These are phyloP conservation scores for Vollenhovia emeryi DNA, from an alignment of 1,140 invertebrate genomes.

Conservation along the genomic window DNA sequence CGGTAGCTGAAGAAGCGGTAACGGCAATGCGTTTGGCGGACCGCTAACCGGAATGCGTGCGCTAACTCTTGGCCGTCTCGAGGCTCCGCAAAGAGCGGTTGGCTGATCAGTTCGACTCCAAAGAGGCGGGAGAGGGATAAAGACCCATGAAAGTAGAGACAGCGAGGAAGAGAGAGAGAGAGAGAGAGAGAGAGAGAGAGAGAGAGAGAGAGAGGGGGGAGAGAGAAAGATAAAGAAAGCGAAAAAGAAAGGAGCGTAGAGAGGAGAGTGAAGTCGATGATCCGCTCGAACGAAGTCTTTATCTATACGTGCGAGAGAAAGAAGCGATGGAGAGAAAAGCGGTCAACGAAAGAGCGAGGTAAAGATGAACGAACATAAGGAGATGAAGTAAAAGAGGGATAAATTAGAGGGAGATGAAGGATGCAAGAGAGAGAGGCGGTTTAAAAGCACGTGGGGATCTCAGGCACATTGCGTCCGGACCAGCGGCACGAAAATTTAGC, in stretches of 20 bases:
- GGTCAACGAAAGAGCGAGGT: conserved; percentile 30
- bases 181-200: conserved; percentile 27
- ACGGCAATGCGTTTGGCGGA: conserved; percentile 63
- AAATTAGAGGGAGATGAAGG: conserved; percentile 12
- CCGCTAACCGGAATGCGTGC: conserved; percentile 77
- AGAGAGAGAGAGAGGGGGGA: conserved; percentile 23
- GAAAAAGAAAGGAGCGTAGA: conserved; percentile 39
- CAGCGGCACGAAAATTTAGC: conserved; percentile 81
- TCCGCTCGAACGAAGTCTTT: conserved; percentile 59
- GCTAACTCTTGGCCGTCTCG: conserved; percentile 68
- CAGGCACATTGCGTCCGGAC: conserved; percentile 73
- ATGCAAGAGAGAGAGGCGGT: conserved; percentile 39
- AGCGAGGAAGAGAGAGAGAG: conserved; percentile 43
- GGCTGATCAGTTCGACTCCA: conserved; percentile 55
- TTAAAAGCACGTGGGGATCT: conserved; percentile 78
- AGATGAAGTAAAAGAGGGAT: conserved; percentile 27
- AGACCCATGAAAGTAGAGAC: background rate
- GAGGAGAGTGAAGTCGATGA: conserved; percentile 50
- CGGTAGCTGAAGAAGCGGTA: conserved; percentile 46
- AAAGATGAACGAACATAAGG: conserved; percentile 10
- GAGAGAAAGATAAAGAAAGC: conserved; percentile 20
- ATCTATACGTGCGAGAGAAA: conserved; percentile 57
- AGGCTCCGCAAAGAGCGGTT: conserved; percentile 58
- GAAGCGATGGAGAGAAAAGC: conserved; percentile 44
- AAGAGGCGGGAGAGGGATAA: conserved; percentile 55